phyloP scores from a whole-genome alignment of 2,888 invertebrate species.

The Therioaphis trifolii region DNA sequence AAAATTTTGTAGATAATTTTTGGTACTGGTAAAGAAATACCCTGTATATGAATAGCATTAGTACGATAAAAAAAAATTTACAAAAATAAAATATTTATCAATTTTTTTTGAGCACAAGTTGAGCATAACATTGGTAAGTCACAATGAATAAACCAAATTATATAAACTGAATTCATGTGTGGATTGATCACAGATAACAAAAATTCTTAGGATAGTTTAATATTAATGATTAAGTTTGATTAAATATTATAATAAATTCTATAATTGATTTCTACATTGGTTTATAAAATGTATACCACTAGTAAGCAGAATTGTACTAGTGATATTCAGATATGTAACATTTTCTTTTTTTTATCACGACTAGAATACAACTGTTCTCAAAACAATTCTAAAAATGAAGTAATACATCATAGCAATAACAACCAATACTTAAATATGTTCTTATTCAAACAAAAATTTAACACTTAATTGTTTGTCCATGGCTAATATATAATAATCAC shows the following conservation, averaged over 20 bases:
- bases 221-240: neutral
- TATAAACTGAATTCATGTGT: slow-evolving; percentile 39
- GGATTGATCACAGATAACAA: slow-evolving; percentile 15
- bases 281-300: neutral
- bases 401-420: neutral
- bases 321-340: neutral
- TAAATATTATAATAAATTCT: neutral
- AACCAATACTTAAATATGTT: neutral
- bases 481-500: neutral
- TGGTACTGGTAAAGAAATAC: too few relatives aligned
- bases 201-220: slow-evolving; percentile 17
- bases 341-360: slow-evolving; percentile 31
- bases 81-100: slow-evolving; percentile 24
- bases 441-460: neutral
- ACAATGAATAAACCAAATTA: slow-evolving; percentile 2
- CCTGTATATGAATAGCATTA: neutral
- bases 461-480: neutral
- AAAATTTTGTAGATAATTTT: neutral
- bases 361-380: slow-evolving; percentile 9
- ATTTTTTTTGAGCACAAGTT: slow-evolving; percentile 49
- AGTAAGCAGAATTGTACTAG: neutral
- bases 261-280: neutral
- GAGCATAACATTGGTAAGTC: slow-evolving; percentile 31
- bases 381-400: slow-evolving; percentile 11
- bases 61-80: neutral